phyloP scores from a whole-genome alignment of 2,888 invertebrate species.

The Panopea generosa region DNA sequence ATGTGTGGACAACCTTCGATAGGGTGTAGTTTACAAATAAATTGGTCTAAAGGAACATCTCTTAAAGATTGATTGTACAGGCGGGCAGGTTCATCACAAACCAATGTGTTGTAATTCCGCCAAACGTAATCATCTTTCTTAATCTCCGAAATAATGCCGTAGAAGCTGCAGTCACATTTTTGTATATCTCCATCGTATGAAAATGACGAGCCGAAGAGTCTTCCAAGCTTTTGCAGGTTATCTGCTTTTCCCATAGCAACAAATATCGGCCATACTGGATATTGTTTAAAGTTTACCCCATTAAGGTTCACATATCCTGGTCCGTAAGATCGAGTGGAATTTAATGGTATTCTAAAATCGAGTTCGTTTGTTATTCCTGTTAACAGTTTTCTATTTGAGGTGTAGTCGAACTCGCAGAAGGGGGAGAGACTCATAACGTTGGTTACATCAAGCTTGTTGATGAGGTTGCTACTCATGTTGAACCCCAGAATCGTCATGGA shows the following conservation, averaged over 20 bases:
- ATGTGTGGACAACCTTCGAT: not conserved
- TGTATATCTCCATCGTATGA: slow-evolving; percentile 11
- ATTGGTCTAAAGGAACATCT: slow-evolving; percentile 2
- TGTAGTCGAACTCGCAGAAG: slow-evolving; percentile 34
- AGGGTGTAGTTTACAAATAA: slow-evolving; percentile 10
- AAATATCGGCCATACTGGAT: slow-evolving; percentile 28
- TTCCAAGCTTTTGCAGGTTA: slow-evolving; percentile 22
- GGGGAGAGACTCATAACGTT: slow-evolving; percentile 34
- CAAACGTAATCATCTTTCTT: slow-evolving; percentile 16
- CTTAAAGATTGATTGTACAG: slow-evolving; percentile 12
- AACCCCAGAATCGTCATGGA: slow-evolving; percentile 4
- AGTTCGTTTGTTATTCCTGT: slow-evolving; percentile 18
- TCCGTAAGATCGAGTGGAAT: slow-evolving; percentile 26
- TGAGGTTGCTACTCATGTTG: slow-evolving; percentile 24
- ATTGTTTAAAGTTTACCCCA: slow-evolving; percentile 10
- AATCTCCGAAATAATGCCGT: slow-evolving; percentile 20
- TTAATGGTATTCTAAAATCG: slow-evolving; percentile 6
- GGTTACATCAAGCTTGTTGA: slow-evolving; percentile 23
- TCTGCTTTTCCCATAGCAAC: slow-evolving; percentile 20
- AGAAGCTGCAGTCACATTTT: slow-evolving; percentile 37
- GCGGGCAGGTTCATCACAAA: slow-evolving; percentile 16
- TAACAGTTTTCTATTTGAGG: slow-evolving; percentile 21
- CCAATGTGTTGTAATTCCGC: slow-evolving; percentile 23
- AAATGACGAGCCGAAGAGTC: slow-evolving; percentile 31
- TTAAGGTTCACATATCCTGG: slow-evolving; percentile 30